Base-by-base conservation (phyloP, 2,888 invertebrate species). In the Alentia gelatinosa region DNA sequence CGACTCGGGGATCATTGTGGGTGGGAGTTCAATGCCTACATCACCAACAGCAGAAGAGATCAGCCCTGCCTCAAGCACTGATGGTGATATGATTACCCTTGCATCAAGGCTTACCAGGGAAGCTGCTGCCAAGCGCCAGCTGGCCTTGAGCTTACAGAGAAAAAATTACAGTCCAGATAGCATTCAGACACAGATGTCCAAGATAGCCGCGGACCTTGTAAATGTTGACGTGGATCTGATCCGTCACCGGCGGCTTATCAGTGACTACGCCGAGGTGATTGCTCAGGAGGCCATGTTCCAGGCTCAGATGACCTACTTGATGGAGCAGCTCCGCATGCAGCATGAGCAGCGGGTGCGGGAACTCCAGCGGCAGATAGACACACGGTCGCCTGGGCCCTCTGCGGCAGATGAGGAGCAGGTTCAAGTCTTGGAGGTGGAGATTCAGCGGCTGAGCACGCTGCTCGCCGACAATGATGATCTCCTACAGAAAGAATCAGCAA, bases 201-300 rank as follows among this genome's bases (percentile, higher is more conserved):
- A 89, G 42, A 91, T 91, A 9, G 91, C 91, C 12, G 50, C 79
- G 0, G 86, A 91, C 30, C 91, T 92, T 9, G 90, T 68, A 4
- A 89, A 88, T 23, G 74, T 91, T 7, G 92, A 92, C 39, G 12
- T 74, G 35, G 75, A 68, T 19, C 47, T 92, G 35, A 35, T 88
- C 9, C 39, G 40, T 35, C 86, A 86, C 30, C 42, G 47, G 23
- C 37, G 56, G 19, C 39, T 40, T n/a, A 47, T 90, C 23, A 84
- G 68, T 42, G 83, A 83, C 63, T 93, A 94, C 93, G 93, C 94
- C 90, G 97, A 97, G 93, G 97, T 97, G 90, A 97, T 97, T 50
- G 97, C 98, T 33, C 97, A 98, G 42, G 97, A 97, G 94, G 98
- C 98, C 5, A 98, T 97, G 97, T 97, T 97, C 63, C 97, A 97